Base-by-base conservation (phyloP, 2,888 invertebrate species). In the Thecophora atra region DNA sequence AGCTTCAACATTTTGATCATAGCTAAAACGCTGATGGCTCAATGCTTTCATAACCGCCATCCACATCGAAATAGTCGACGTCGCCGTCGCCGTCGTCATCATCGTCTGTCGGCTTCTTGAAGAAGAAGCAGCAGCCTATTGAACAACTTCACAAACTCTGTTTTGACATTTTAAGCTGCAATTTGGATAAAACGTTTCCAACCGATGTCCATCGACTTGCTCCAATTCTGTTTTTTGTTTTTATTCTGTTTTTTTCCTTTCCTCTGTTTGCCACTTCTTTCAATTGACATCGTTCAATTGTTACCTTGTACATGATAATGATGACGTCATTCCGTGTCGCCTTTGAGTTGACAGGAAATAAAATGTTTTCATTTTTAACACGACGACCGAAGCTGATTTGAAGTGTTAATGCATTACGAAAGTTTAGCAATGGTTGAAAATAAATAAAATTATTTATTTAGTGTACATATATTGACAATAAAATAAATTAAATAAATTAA, bases 101-200 rank as follows among this genome's bases (percentile, higher is more conserved):
- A 60, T 17, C 64, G 21, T 26, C 64, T 15, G 21, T 26, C 64
- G 15, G 17, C 64, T 26, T 44, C 44, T 5, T 13, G 15, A 44
- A 24, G 1, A 37, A 37, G 37, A 8, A 54, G 30, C 24, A 24
- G 13, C 21, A 64, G 17, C 37, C 28, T 17, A 60, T 17, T 30
- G 28, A 30, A 30, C 60, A 13, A 60, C n/a, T 66, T 47, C 71
- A 72, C 76, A 73, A 76, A 77, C 75, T 74, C 76, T 77, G 76
- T 75, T 75, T 77, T 81, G 82, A 81, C 78, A 81, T 77, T 78
- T 81, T 81, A 80, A 81, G 81, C 82, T 80, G 81, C 82, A 81
- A 81, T 81, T 81, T 81, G 74, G 78, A 77, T 81, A 81, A 81
- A 80, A 77, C 79, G 79, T 79, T 80, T 70, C 75, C 77, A 79